Evolutionary conservation across 1,140 invertebrate species (phyloP).

Genomic region (Ooceraea biroi): DNA sequence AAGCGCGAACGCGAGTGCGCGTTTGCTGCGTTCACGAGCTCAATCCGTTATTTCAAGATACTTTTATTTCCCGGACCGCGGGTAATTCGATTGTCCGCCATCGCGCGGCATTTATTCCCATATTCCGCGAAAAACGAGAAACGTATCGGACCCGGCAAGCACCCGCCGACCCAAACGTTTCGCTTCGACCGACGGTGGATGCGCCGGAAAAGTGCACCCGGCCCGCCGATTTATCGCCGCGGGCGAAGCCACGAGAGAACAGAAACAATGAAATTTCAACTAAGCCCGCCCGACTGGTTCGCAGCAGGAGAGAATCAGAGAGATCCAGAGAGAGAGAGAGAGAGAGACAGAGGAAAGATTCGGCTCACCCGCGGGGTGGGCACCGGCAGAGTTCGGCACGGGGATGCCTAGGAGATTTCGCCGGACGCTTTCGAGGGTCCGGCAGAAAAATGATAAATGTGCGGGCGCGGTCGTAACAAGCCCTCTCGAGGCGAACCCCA

Average conservation of each 20-base stretch:
- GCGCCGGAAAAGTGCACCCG: conserved; percentile 57
- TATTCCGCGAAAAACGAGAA: conserved; percentile 35
- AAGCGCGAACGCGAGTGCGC: no score
- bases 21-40: neutral
- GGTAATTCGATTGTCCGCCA: conserved; percentile 46
- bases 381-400: conserved; percentile 42
- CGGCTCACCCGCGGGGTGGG: neutral
- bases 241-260: conserved; percentile 56
- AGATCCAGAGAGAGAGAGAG: neutral
- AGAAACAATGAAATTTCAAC: conserved; percentile 75
- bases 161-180: conserved; percentile 27
- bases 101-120: conserved; percentile 39
- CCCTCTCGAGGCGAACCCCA: conserved; percentile 81
- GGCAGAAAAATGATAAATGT: conserved; percentile 82
- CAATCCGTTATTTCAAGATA: conserved; percentile 4
- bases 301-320: neutral
- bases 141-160: conserved; percentile 46
- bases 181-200: conserved; percentile 22
- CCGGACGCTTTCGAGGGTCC: conserved; percentile 69
- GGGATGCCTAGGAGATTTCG: conserved; percentile 67
- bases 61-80: conserved; percentile 27
- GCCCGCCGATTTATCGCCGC: conserved; percentile 67
- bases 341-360: neutral
- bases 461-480: conserved; percentile 81
- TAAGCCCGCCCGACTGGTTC: conserved; percentile 48